Conservation (phyloP, 1,140 invertebrate genomes). For the Cherax destructor region DNA sequence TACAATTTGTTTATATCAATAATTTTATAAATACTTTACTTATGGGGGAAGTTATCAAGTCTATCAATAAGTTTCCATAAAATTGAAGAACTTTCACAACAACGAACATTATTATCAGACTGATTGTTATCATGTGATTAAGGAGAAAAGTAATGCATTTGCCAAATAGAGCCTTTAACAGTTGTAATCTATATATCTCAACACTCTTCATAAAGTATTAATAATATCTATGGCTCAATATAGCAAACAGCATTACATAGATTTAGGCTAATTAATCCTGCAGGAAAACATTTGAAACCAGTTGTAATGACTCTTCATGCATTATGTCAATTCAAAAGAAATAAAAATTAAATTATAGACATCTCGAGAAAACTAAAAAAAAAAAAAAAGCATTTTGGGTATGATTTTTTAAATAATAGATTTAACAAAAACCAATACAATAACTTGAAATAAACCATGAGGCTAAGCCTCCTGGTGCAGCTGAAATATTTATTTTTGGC, state of each 20-base stretch:
- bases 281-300: constrained; percentile 10
- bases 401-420: no score
- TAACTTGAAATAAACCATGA: constrained; percentile 4
- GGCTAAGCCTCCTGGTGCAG: constrained; percentile 53
- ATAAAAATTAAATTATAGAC: neutral
- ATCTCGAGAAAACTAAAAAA: neutral
- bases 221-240: constrained; percentile 47
- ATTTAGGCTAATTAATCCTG: constrained; percentile 20
- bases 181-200: constrained; percentile 25
- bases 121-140: constrained; percentile 52
- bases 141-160: constrained; percentile 31
- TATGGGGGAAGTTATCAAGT: constrained; percentile 29
- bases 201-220: constrained; percentile 42
- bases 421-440: neutral
- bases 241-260: constrained; percentile 43
- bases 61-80: constrained; percentile 45
- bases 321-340: neutral
- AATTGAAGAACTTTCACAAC: constrained; percentile 41
- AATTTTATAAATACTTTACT: constrained; percentile 43
- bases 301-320: constrained; percentile 4
- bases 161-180: constrained; percentile 42
- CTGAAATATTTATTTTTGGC: constrained; percentile 36
- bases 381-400: neutral
- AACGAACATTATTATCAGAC: constrained; percentile 44
- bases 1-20: constrained; percentile 42